Percentiles rank a stretch among this genome's conserved stretches.
These are phyloP conservation scores for Creontiades dilutus DNA, from an alignment of 2,888 invertebrate species.

Conservation along the genomic window DNA sequence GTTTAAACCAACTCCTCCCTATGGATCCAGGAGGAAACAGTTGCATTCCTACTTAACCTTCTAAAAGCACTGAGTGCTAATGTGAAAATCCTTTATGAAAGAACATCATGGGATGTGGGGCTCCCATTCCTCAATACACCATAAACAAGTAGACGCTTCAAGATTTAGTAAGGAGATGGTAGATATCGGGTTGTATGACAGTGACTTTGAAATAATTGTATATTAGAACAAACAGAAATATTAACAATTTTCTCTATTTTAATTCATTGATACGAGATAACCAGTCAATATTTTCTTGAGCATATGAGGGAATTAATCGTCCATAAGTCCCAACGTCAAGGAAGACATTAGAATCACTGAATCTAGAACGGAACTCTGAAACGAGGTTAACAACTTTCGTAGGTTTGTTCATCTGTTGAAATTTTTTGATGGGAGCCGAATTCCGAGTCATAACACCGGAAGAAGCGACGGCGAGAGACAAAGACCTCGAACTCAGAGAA, in stretches of 20 bases:
- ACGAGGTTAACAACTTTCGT: conserved; percentile 22
- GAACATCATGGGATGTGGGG: too few species aligned
- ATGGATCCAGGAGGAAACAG: too few species aligned
- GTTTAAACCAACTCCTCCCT: too few species aligned
- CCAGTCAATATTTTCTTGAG: conserved; percentile 55
- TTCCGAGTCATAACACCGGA: conserved; percentile 72
- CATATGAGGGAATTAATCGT: conserved; percentile 45
- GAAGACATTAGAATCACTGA: conserved; percentile 49
- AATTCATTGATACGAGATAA: conserved; percentile 26
- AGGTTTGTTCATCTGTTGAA: conserved; percentile 73
- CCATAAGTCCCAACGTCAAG: conserved; percentile 60
- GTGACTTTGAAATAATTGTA: too few species aligned
- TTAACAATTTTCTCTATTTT: conserved; percentile 14
- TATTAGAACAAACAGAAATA: neutral
- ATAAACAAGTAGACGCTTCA: too few species aligned
- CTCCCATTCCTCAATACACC: too few species aligned
- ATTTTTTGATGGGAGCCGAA: conserved; percentile 71
- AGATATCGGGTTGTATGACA: too few species aligned
- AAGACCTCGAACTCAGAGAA: conserved; percentile 11
- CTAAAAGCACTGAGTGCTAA: too few species aligned
- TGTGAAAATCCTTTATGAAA: too few species aligned
- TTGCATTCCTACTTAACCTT: too few species aligned
- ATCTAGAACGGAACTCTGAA: conserved; percentile 35
- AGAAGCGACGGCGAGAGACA: conserved; percentile 68
- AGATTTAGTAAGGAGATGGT: too few species aligned